phyloP scores from a whole-genome alignment of 2,888 invertebrate genomes.

The Opisthograptis luteolata region DNA sequence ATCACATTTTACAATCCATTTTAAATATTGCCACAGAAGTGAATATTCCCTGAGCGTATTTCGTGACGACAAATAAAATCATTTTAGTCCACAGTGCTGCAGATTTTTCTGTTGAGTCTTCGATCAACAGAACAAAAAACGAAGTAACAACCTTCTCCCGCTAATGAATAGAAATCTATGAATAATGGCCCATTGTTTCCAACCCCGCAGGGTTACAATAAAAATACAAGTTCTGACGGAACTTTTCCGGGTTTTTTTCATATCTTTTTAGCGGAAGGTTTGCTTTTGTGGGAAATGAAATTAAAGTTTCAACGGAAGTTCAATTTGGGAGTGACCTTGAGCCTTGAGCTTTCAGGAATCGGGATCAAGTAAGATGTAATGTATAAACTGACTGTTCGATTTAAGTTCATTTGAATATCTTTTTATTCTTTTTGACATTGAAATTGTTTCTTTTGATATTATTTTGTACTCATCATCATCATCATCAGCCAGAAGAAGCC shows the following conservation, averaged over 20 bases:
- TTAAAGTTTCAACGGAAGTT: constrained; percentile 11
- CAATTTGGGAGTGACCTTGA: constrained; percentile 16
- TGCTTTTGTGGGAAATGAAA: constrained; percentile 15
- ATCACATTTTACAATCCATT: constrained; percentile 6
- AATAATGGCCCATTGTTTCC: constrained; percentile 57
- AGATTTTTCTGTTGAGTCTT: constrained; percentile 26
- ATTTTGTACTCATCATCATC: too few relatives aligned
- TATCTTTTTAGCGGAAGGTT: constrained; percentile 26
- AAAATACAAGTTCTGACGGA: constrained; percentile 27
- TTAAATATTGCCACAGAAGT: constrained; percentile 13
- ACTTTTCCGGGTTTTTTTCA: constrained; percentile 27
- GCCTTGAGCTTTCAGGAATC: too few relatives aligned
- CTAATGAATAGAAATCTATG: constrained; percentile 56
- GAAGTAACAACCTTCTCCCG: constrained; percentile 43
- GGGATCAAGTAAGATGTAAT: constrained; percentile 2
- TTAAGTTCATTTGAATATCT: neutral
- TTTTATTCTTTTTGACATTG: neutral
- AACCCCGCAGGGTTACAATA: constrained; percentile 22
- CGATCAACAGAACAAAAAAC: constrained; percentile 39
- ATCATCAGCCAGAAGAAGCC: too few relatives aligned
- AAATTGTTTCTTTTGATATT: neutral
- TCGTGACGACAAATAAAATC: constrained; percentile 17
- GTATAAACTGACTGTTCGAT: constrained; percentile 3
- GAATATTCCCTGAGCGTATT: constrained; percentile 23
- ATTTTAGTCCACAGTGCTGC: constrained; percentile 20